Conservation (phyloP, 2,797 vertebrate genomes). For the Artibeus jamaicensis region DNA sequence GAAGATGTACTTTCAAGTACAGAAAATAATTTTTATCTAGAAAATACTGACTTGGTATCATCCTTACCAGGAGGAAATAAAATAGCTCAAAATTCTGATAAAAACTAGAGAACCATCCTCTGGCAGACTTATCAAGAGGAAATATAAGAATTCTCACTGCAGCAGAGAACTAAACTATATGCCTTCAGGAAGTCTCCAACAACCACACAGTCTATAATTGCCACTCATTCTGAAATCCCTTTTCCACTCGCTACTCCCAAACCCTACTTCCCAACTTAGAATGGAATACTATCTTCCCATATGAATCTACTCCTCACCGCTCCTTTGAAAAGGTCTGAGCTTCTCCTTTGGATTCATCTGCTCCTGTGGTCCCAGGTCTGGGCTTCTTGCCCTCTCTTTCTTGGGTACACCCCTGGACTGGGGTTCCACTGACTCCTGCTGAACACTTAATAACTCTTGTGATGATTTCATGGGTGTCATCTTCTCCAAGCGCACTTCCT, state of each 20-base stretch:
- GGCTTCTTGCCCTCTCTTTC: conserved; percentile 70
- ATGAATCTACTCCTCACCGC: conserved; percentile 69
- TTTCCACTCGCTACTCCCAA: conserved; percentile 56
- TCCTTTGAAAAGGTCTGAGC: conserved; percentile 71
- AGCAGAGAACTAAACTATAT: conserved; percentile 20
- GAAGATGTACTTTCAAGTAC: not conserved
- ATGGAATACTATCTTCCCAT: conserved; percentile 50
- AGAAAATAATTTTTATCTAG: conserved; percentile 41
- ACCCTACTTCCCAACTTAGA: conserved; percentile 46
- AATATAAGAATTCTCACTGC: not conserved
- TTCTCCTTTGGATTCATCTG: conserved; percentile 73
- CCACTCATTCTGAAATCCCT: conserved; percentile 19
- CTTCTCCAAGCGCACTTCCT: conserved; percentile 70
- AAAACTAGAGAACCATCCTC: conserved; percentile 17
- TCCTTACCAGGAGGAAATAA: conserved; percentile 46
- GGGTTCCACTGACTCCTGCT: conserved; percentile 70
- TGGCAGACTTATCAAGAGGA: not conserved
- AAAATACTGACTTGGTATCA: conserved; percentile 26
- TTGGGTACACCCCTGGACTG: conserved; percentile 65
- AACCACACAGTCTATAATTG: not conserved
- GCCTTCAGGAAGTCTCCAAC: not conserved
- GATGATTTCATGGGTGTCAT: conserved; percentile 66
- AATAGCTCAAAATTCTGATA: conserved; percentile 38
- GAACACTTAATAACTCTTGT: conserved; percentile 70
- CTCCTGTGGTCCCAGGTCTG: conserved; percentile 68